Conservation (phyloP, 2,113 vertebrate species). For the Lepisosteus osseus region DNA sequence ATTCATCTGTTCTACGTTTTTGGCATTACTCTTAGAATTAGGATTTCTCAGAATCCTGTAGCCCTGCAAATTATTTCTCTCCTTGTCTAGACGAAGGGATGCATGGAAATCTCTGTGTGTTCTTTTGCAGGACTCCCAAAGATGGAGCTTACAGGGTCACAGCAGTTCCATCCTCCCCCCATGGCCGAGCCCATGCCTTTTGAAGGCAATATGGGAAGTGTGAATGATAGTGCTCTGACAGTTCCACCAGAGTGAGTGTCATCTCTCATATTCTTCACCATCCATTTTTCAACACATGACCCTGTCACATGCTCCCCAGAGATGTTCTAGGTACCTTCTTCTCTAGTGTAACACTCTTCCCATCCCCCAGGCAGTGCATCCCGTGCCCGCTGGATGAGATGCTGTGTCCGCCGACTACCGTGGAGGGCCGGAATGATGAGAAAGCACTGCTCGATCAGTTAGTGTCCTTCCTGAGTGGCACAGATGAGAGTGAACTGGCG, state of each 20-base stretch:
- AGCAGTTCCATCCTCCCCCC: conserved; percentile 54
- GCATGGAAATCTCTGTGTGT: neutral
- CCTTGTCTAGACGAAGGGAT: neutral
- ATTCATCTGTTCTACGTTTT: no score
- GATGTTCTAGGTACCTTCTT: no score
- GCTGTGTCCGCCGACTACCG: conserved; percentile 82
- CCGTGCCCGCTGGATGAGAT: conserved; percentile 86
- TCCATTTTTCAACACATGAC: neutral
- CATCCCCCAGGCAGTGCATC: conserved; percentile 74
- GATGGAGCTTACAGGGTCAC: conserved; percentile 57
- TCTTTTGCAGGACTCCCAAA: conserved; percentile 50
- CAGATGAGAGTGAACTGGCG: conserved; percentile 89
- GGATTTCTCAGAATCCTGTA: no score
- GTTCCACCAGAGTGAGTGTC: conserved; percentile 65
- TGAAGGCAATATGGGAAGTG: conserved; percentile 43
- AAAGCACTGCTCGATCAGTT: conserved; percentile 90
- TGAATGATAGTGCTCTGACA: conserved; percentile 45
- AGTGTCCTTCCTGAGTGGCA: conserved; percentile 90
- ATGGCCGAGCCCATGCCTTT: conserved; percentile 59
- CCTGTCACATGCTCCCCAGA: neutral
- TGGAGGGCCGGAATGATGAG: conserved; percentile 85
- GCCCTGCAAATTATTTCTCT: no score
- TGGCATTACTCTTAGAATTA: no score
- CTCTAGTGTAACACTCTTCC: no score
- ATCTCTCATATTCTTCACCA: neutral